A percentile compares a stretch with the other conserved stretches of the same genome.
phyloP scores from a whole-genome alignment of 2,113 vertebrate species.

The Solenodon paradoxus region DNA sequence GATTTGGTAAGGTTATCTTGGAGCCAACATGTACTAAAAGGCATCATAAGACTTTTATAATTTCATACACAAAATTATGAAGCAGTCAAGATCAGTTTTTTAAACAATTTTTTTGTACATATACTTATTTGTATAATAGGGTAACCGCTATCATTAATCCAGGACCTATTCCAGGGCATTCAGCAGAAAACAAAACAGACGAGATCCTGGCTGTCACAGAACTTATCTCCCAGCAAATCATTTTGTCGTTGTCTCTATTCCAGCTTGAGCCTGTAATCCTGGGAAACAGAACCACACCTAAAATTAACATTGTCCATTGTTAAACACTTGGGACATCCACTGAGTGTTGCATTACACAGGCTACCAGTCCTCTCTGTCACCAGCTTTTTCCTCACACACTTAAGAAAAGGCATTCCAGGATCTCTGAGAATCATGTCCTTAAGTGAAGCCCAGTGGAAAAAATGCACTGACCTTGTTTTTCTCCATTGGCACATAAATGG shows the following conservation, averaged over 20 bases:
- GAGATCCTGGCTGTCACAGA: not conserved
- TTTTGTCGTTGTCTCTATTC: not conserved
- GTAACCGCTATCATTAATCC: not conserved
- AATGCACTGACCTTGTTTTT: not conserved
- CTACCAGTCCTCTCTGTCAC: not conserved
- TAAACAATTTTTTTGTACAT: not conserved
- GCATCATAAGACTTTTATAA: not conserved
- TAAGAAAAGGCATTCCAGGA: not conserved
- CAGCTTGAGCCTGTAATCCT: constrained; percentile 5
- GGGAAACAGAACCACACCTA: not conserved
- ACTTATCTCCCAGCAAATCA: not conserved
- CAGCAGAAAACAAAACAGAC: not conserved
- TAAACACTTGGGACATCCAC: not conserved
- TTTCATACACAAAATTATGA: not conserved
- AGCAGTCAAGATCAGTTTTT: not conserved
- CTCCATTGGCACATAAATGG: not conserved
- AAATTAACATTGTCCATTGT: not conserved
- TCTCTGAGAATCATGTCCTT: not conserved
- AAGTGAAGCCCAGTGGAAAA: not conserved
- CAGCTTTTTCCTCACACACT: not conserved
- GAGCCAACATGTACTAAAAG: not conserved
- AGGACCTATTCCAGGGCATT: not conserved
- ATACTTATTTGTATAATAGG: not conserved
- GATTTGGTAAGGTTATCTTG: not conserved
- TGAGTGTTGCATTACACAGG: not conserved